Percentiles rank a stretch among this genome's conserved stretches.
These are phyloP conservation scores for Magallana angulata DNA, from an alignment of 1,140 invertebrate genomes.

Conservation along the genomic window DNA sequence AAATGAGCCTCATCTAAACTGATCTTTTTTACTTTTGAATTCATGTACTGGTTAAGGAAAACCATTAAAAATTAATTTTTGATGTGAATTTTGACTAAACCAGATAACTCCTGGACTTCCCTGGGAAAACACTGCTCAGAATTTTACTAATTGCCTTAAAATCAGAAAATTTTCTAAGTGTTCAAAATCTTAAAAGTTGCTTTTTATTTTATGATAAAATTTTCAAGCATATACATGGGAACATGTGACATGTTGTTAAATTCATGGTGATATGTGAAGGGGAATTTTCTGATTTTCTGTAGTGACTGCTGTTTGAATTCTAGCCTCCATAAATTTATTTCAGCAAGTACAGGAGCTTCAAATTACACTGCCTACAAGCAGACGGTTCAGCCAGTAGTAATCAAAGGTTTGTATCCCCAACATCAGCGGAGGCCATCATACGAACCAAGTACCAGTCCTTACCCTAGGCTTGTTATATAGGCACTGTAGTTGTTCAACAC, in stretches of 20 bases:
- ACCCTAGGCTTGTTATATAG: background rate
- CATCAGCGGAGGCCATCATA: background rate
- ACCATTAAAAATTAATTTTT: too few species aligned
- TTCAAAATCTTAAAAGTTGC: background rate
- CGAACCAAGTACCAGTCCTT: background rate
- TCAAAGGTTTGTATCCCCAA: conserved; percentile 54
- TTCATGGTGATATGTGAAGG: too few species aligned
- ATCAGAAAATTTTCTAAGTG: conserved; percentile 7
- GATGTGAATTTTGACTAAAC: background rate
- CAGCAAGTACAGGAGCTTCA: conserved; percentile 53
- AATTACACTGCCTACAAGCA: conserved; percentile 59
- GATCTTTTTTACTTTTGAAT: too few species aligned
- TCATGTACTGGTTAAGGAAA: too few species aligned
- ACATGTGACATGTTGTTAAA: background rate
- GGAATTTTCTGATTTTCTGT: conserved; percentile 36
- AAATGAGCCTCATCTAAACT: too few species aligned
- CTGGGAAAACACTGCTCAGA: background rate
- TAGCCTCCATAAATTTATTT: conserved; percentile 52
- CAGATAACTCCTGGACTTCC: background rate
- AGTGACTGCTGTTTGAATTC: conserved; percentile 35
- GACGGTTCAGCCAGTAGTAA: conserved; percentile 58
- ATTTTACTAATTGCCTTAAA: conserved; percentile 35
- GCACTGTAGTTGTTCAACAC: background rate
- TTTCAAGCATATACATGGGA: background rate
- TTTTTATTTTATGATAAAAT: background rate